A percentile compares a stretch with the other conserved stretches of the same genome.
Conservation (phyloP, 2,797 vertebrate genomes). For the Danio tinwini region DNA sequence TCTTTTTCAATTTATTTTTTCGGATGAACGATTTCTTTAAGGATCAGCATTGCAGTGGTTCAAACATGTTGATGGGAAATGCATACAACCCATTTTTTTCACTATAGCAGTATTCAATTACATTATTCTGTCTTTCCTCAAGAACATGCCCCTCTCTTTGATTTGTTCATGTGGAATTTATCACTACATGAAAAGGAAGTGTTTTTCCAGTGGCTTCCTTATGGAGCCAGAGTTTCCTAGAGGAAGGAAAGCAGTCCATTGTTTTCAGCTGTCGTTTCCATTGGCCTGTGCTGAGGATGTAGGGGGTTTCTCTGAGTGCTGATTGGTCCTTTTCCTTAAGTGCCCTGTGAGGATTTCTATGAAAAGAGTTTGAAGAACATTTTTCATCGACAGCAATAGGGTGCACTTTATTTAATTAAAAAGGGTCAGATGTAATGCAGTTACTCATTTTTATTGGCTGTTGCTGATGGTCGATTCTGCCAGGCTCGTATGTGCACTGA, state of each 20-base stretch:
- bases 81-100: neutral
- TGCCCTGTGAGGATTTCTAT: slow-evolving; percentile 23
- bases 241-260: slow-evolving; percentile 74
- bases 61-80: neutral
- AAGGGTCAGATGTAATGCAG: neutral
- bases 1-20: too few species aligned
- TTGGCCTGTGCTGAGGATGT: slow-evolving; percentile 70
- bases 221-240: slow-evolving; percentile 64
- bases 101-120: neutral
- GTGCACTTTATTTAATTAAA: slow-evolving; percentile 26
- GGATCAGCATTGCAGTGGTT: neutral
- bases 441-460: slow-evolving; percentile 14
- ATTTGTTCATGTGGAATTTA: slow-evolving; percentile 24
- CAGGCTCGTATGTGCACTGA: neutral
- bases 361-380: slow-evolving; percentile 17
- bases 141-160: slow-evolving; percentile 13
- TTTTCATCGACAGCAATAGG: slow-evolving; percentile 5
- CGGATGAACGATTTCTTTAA: too few species aligned
- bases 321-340: slow-evolving; percentile 63
- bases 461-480: slow-evolving; percentile 12
- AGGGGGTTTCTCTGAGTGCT: slow-evolving; percentile 55
- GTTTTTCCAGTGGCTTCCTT: slow-evolving; percentile 62
- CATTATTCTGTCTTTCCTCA: neutral
- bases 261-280: slow-evolving; percentile 70
- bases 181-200: slow-evolving; percentile 57